phyloP scores from a whole-genome alignment of 2,888 invertebrate species.

The Standfussiana lucernea region DNA sequence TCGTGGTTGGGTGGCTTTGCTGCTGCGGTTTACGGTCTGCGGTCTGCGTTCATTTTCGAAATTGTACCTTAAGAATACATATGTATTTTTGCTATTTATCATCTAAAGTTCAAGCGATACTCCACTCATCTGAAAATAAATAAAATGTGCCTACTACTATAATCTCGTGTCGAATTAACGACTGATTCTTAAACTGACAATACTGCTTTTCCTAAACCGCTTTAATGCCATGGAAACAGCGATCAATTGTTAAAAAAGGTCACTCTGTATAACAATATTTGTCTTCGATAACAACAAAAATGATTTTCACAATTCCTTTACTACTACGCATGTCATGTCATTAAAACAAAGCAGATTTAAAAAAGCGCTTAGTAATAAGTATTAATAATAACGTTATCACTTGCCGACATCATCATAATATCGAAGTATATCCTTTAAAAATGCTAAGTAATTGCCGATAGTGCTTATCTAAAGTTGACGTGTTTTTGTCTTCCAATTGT shows the following conservation, averaged over 20 bases:
- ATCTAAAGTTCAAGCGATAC: too few relatives aligned
- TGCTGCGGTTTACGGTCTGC: neutral
- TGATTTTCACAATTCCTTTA: neutral
- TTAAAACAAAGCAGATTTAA: neutral
- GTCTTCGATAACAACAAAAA: neutral
- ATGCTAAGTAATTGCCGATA: slow-evolving; percentile 17
- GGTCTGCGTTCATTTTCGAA: neutral
- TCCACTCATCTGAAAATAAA: too few relatives aligned
- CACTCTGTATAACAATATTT: neutral
- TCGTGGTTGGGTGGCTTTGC: neutral
- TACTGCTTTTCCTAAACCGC: neutral
- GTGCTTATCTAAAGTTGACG: slow-evolving; percentile 18
- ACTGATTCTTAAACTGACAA: neutral
- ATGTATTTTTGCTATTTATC: too few relatives aligned
- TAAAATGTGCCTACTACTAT: too few relatives aligned
- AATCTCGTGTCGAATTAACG: neutral
- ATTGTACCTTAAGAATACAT: neutral
- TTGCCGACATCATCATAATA: neutral
- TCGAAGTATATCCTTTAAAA: neutral
- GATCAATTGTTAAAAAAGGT: neutral
- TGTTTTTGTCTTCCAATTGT: neutral
- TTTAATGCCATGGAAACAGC: neutral
- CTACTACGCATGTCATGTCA: slow-evolving; percentile 1
- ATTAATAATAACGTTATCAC: neutral
- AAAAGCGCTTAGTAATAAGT: slow-evolving; percentile 1